Conservation (phyloP, 1,140 invertebrate genomes). For the Chironomus tepperi region DNA sequence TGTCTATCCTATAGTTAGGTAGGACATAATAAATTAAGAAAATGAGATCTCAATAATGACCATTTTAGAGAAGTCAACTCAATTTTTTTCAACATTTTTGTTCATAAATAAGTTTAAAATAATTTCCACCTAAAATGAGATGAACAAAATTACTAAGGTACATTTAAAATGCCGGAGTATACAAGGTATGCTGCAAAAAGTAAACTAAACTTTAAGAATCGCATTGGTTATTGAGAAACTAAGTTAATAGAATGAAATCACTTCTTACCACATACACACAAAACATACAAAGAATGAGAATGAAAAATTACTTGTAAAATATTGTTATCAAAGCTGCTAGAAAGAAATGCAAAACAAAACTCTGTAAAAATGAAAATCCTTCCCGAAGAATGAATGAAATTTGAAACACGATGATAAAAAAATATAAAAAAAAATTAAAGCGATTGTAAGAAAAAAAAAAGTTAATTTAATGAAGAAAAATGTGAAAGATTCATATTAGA, state of each 20-base stretch:
- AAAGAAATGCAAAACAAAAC: background rate
- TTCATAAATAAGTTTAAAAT: too few species aligned
- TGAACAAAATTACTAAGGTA: too few species aligned
- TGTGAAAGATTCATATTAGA: conserved; percentile 18
- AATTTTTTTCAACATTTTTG: too few species aligned
- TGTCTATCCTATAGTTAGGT: too few species aligned
- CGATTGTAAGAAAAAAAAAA: conserved; percentile 7
- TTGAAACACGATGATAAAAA: background rate
- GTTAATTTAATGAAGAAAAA: background rate
- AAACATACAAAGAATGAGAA: too few species aligned
- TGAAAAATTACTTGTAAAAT: background rate
- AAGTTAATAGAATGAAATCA: too few species aligned
- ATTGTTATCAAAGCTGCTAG: background rate
- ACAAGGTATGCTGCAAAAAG: background rate
- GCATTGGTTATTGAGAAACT: too few species aligned
- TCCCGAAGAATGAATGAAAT: background rate
- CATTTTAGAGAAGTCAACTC: too few species aligned
- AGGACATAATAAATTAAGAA: too few species aligned
- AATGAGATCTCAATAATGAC: too few species aligned
- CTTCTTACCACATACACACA: background rate
- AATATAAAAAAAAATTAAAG: background rate
- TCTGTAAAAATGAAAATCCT: background rate
- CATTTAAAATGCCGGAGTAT: background rate
- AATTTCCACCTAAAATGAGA: too few species aligned
- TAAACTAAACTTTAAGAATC: too few species aligned